phyloP scores from a whole-genome alignment of 2,113 vertebrate species.

The Cnemophilus loriae region DNA sequence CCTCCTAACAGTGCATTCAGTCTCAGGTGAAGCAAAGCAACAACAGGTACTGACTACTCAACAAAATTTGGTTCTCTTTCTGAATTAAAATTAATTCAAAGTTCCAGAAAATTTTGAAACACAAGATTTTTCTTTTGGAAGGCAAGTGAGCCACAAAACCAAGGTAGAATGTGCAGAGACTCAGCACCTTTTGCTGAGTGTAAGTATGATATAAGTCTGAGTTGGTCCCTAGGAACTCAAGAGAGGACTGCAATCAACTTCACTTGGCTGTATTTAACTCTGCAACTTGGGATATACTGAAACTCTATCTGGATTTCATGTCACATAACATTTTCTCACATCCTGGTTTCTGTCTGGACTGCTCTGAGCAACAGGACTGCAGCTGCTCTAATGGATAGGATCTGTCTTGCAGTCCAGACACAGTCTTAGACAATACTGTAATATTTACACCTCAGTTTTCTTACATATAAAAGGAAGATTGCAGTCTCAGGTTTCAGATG shows the following conservation, averaged over 20 bases:
- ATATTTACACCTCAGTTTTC: neutral
- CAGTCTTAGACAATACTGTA: neutral
- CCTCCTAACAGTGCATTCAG: neutral
- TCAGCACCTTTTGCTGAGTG: neutral
- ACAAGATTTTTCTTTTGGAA: neutral
- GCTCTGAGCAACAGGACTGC: neutral
- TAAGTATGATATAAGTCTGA: neutral
- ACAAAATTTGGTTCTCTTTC: neutral
- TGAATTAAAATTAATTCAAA: neutral
- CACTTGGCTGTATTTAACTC: neutral
- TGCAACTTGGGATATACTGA: neutral
- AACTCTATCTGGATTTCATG: neutral
- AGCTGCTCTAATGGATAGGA: neutral
- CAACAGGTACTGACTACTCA: neutral
- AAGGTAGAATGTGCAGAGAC: neutral
- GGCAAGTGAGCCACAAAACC: neutral
- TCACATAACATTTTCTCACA: neutral
- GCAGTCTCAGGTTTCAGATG: neutral
- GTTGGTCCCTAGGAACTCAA: neutral
- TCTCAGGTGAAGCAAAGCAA: neutral
- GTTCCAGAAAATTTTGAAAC: neutral
- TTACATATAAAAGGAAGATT: neutral
- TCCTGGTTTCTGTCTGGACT: neutral
- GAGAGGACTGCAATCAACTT: neutral
- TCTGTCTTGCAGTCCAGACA: neutral